A percentile compares a stretch with the other conserved stretches of the same genome.
phyloP scores from a whole-genome alignment of 2,113 vertebrate genomes.

The Dromiciops gliroides region DNA sequence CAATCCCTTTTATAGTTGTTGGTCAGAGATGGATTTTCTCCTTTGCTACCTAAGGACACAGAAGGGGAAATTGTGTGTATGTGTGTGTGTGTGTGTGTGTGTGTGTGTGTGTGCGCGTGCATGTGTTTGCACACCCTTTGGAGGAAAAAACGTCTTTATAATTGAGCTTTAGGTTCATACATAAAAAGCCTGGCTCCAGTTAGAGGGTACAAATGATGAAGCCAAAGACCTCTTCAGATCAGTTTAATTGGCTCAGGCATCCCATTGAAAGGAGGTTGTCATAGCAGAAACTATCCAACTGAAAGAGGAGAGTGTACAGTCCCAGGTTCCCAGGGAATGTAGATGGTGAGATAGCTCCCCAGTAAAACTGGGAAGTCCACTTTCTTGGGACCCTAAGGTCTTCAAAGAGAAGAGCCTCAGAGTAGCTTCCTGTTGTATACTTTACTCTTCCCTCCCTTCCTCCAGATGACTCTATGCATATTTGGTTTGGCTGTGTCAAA shows the following conservation, averaged over 20 bases:
- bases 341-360: neutral
- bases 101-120: neutral
- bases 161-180: neutral
- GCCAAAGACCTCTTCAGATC: neutral
- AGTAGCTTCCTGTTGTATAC: constrained; percentile 12
- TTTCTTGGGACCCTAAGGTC: neutral
- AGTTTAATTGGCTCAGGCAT: neutral
- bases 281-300: neutral
- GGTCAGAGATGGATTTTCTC: neutral
- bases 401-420: constrained; percentile 9
- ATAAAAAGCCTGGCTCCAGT: neutral
- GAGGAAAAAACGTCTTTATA: neutral
- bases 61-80: neutral
- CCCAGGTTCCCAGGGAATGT: neutral
- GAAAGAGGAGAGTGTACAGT: neutral
- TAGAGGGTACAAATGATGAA: neutral
- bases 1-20: neutral
- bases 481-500: constrained; percentile 9
- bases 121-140: too few species aligned
- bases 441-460: constrained; percentile 16
- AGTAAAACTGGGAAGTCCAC: neutral
- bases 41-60: neutral
- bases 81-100: neutral
- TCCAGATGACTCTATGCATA: neutral
- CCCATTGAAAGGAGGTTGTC: neutral